Evolutionary conservation across 2,797 vertebrate genomes (phyloP).

Genomic region (Remorina albescens): DNA sequence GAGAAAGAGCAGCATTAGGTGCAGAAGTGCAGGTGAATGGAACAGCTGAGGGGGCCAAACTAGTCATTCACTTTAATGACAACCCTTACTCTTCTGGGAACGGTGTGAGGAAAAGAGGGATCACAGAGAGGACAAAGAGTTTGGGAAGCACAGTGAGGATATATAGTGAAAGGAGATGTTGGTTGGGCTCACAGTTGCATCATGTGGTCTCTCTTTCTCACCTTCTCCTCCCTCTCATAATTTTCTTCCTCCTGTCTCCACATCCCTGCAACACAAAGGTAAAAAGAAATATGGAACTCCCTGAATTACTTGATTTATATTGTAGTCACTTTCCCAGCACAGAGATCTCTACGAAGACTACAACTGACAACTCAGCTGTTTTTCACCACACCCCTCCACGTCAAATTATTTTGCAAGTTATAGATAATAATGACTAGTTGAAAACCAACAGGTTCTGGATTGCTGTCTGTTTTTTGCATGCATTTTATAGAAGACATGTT

Average conservation of each 20-base stretch:
- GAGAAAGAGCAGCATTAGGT: constrained; percentile 37
- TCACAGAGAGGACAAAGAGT: constrained; percentile 37
- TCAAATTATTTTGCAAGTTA: constrained; percentile 22
- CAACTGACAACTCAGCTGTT: no score
- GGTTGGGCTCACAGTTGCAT: constrained; percentile 55
- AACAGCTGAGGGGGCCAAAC: constrained; percentile 67
- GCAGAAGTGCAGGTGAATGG: constrained; percentile 49
- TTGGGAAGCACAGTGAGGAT: constrained; percentile 23
- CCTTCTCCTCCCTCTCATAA: constrained; percentile 16
- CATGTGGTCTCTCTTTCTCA: constrained; percentile 40
- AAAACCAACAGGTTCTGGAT: constrained; percentile 31
- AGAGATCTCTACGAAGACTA: background rate
- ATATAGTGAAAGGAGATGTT: constrained; percentile 26
- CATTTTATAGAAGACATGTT: constrained; percentile 12
- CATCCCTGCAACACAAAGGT: constrained; percentile 19
- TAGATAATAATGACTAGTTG: constrained; percentile 24
- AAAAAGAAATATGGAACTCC: constrained; percentile 30
- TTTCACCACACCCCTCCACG: constrained; percentile 24
- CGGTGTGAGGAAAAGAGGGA: constrained; percentile 29
- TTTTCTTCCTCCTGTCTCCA: constrained; percentile 42
- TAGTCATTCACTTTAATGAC: constrained; percentile 67
- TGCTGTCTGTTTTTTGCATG: constrained; percentile 24
- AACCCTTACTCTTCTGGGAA: constrained; percentile 44
- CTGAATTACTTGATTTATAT: constrained; percentile 30
- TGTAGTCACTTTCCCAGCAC: constrained; percentile 5